Conservation (phyloP, 2,797 vertebrate species). For the Zalophus californianus region DNA sequence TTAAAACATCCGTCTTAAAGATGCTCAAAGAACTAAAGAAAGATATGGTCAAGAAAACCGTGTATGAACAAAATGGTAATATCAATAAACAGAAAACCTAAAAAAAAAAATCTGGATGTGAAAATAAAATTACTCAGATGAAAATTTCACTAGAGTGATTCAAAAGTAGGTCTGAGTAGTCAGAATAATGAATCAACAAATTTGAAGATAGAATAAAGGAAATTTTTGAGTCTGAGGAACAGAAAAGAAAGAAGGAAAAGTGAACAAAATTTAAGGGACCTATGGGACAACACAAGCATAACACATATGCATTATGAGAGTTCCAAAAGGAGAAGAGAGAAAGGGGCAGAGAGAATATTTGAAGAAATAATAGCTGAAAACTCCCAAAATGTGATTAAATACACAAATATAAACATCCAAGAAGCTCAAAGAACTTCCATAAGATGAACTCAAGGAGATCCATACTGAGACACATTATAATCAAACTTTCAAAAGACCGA, state of each 20-base stretch:
- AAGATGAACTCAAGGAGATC: neutral
- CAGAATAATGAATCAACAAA: neutral
- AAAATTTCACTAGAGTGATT: neutral
- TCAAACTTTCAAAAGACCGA: too few relatives aligned
- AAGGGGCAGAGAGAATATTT: neutral
- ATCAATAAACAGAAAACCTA: too few relatives aligned
- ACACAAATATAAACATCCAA: neutral
- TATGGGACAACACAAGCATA: neutral
- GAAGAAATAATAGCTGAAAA: neutral
- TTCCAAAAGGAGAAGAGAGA: neutral
- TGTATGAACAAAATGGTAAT: neutral
- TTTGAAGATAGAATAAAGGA: neutral
- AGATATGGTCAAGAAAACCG: neutral
- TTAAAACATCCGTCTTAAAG: neutral
- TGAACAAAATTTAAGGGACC: neutral
- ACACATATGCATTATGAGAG: neutral
- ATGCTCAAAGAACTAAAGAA: too few relatives aligned
- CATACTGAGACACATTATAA: neutral
- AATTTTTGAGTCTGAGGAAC: neutral
- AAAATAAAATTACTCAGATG: too few relatives aligned
- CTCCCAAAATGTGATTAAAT: neutral
- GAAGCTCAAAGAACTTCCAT: neutral
- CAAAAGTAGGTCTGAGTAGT: neutral
- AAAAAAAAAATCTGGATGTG: neutral
- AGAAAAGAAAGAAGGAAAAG: neutral